phyloP scores from a whole-genome alignment of 2,113 vertebrate species.

The Ailuropoda melanoleuca region DNA sequence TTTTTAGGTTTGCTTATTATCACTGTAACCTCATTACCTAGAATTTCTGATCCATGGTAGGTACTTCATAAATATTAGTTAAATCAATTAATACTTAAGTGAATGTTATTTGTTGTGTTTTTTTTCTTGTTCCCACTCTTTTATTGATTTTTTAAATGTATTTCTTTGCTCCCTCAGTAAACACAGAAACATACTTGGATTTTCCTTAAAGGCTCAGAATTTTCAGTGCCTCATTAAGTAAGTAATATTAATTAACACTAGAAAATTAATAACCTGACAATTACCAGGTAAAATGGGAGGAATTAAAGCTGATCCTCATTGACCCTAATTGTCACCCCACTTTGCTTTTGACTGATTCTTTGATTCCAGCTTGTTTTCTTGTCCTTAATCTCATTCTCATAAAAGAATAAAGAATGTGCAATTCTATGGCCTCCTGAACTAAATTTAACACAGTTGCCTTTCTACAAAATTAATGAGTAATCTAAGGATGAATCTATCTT shows the following conservation, averaged over 20 bases:
- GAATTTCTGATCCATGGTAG: background rate
- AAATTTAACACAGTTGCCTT: background rate
- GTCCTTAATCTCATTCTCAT: background rate
- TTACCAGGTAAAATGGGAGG: conserved; percentile 38
- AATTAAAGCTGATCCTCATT: conserved; percentile 16
- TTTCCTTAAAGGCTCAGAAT: conserved; percentile 42
- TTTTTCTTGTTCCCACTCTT: background rate
- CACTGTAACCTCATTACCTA: background rate
- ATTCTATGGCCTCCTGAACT: conserved; percentile 1
- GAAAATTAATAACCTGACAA: conserved; percentile 51
- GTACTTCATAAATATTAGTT: background rate
- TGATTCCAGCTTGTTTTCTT: conserved; percentile 35
- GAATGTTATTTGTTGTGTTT: background rate
- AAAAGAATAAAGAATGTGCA: conserved; percentile 6
- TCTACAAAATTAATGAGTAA: conserved; percentile 57
- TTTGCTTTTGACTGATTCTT: conserved; percentile 35
- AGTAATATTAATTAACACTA: conserved; percentile 54
- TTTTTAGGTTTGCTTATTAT: conserved; percentile 5
- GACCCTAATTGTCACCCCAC: background rate
- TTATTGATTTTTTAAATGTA: background rate
- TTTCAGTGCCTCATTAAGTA: conserved; percentile 40
- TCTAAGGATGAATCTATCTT: conserved; percentile 37
- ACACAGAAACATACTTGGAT: conserved; percentile 12
- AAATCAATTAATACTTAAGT: conserved; percentile 10
- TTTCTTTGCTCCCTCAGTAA: conserved; percentile 45